Base-by-base conservation (phyloP, 2,113 vertebrate genomes). In the Aythya baeri region DNA sequence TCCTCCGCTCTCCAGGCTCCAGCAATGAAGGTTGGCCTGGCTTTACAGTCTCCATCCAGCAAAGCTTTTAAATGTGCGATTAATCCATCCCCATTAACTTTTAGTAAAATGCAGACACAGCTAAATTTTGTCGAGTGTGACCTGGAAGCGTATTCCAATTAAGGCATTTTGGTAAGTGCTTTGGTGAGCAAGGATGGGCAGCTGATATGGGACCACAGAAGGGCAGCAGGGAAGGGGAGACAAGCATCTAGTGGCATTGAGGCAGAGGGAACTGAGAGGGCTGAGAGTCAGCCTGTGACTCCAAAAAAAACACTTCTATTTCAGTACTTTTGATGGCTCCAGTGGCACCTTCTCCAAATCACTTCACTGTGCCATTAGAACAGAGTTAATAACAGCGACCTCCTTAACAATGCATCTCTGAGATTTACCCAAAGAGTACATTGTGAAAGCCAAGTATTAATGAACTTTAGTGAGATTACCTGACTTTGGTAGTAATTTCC, bases 41-140 rank as follows among this genome's bases (percentile, higher is more conserved):
- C 93, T 95, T 34, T 80, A 31, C 46, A 78, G 54, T 90, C 83
- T 93, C 70, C 83, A 72, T 95, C 93, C 94, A 96, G 91, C 52
- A 96, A 93, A 95, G 90, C 94, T 93, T 96, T 94, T 97, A 94
- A 81, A 83, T 13, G 3, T 2, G 2, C 1, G 3, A 27, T 89
- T 88, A 91, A 91, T 90, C 70, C 85, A 93, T 68, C n/a, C 36
- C n/a, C 79, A 49, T 89, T 92, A 87, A 89, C 79, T 44, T 89
- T 92, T 89, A 89, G 70, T 32, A 65, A 92, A 93, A 58, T 87
- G 81, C 94, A 83, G 62, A 46, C 31, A 13, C 27, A 90, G 86
- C 52, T 86, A 12, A 66, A 29, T 93, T 93, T 92, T 89, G 54
- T 74, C 62, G 58, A 75, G 52, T 0, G 0, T 75, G 70, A 26